Evolutionary conservation across 2,888 invertebrate genomes (phyloP).

Genomic region (Arge pagana): DNA sequence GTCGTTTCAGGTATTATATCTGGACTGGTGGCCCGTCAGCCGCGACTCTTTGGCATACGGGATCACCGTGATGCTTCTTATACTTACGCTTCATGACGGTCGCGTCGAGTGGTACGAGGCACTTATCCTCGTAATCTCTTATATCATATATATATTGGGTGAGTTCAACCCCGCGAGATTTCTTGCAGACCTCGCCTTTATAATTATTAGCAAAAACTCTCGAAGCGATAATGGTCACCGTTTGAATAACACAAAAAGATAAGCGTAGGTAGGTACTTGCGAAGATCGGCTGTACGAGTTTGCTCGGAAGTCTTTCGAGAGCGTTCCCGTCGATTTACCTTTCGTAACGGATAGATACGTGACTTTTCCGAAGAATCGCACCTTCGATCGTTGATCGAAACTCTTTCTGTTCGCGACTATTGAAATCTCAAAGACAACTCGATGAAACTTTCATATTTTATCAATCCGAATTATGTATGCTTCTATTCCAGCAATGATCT

Average conservation of each 20-base stretch:
- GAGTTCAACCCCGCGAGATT: conserved; percentile 55
- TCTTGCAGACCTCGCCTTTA: too few relatives aligned
- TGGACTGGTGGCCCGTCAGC: conserved; percentile 80
- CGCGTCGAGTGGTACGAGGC: conserved; percentile 79
- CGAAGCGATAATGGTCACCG: too few relatives aligned
- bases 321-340: too few relatives aligned
- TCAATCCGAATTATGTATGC: not conserved
- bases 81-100: conserved; percentile 72
- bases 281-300: too few relatives aligned
- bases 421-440: too few relatives aligned
- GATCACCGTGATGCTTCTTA: conserved; percentile 71
- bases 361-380: too few relatives aligned
- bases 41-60: conserved; percentile 77
- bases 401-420: not conserved
- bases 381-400: not conserved
- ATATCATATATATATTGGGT: conserved; percentile 74
- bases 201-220: too few relatives aligned
- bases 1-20: conserved; percentile 63
- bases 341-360: too few relatives aligned
- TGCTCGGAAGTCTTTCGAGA: too few relatives aligned
- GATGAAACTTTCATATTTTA: conserved; percentile 1
- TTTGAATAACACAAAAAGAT: too few relatives aligned
- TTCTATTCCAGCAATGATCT: conserved; percentile 68
- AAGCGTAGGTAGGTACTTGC: too few relatives aligned
- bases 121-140: conserved; percentile 69